Evolutionary conservation across 2,797 vertebrate species (phyloP).

Genomic region (Eospalax fontanierii): DNA sequence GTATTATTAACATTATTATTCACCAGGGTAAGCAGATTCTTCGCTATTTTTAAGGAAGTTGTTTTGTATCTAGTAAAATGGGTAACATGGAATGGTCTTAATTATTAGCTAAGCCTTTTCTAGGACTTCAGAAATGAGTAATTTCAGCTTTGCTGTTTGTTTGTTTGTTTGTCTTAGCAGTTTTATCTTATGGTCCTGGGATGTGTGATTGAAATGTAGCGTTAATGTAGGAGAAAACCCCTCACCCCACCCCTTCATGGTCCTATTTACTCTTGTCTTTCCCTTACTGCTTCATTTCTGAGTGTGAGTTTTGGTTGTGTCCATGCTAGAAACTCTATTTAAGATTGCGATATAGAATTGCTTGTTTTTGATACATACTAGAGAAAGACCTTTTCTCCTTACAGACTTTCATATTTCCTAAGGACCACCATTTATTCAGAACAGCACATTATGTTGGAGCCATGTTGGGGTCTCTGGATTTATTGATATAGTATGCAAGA

Average conservation of each 20-base stretch:
- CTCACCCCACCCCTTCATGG: too few species aligned
- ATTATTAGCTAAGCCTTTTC: not conserved
- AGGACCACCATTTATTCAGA: not conserved
- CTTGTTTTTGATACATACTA: not conserved
- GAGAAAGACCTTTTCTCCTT: slow-evolving; percentile 23
- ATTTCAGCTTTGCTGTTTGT: not conserved
- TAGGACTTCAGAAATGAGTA: slow-evolving; percentile 3
- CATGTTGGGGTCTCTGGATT: not conserved
- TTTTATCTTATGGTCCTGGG: not conserved
- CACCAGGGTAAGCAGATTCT: not conserved
- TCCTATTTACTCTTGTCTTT: not conserved
- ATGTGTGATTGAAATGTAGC: not conserved
- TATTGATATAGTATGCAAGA: not conserved
- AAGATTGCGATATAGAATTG: not conserved
- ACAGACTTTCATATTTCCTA: not conserved
- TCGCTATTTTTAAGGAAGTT: slow-evolving; percentile 15
- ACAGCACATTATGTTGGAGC: not conserved
- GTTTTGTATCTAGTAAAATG: not conserved
- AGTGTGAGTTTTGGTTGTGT: slow-evolving; percentile 47
- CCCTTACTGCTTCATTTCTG: not conserved
- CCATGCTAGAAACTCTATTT: slow-evolving; percentile 19
- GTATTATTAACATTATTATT: not conserved
- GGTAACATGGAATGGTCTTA: not conserved
- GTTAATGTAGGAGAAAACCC: not conserved
- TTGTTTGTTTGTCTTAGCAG: too few species aligned